Evolutionary conservation across 2,888 invertebrate genomes (phyloP).

Genomic region (Diplazon laetatorius): DNA sequence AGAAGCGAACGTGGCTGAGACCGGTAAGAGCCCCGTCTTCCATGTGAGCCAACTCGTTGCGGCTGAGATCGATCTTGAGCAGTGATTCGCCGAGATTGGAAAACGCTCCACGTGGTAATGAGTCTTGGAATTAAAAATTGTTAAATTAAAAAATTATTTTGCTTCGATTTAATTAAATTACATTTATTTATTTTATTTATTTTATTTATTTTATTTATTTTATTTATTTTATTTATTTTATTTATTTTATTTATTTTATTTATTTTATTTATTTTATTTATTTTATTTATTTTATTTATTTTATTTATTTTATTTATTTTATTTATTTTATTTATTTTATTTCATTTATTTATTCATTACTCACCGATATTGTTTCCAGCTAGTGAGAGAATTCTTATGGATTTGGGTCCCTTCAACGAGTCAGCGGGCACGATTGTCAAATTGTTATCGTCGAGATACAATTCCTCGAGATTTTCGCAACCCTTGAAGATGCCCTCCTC

Average conservation of each 20-base stretch:
- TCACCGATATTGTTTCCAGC: constrained; percentile 92
- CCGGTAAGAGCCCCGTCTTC: constrained; percentile 90
- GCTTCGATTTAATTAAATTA: background rate
- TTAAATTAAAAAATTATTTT: background rate
- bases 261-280: too few species aligned
- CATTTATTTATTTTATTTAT: too few species aligned
- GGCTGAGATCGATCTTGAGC: constrained; percentile 90
- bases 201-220: too few species aligned
- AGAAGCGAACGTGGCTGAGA: constrained; percentile 86
- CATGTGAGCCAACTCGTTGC: constrained; percentile 89
- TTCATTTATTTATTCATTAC: too few species aligned
- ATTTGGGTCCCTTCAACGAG: constrained; percentile 91
- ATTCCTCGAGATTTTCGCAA: constrained; percentile 90
- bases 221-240: too few species aligned
- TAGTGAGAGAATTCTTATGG: constrained; percentile 89
- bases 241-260: too few species aligned
- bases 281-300: too few species aligned
- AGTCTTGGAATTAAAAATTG: constrained; percentile 85
- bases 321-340: too few species aligned
- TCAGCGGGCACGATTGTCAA: constrained; percentile 89
- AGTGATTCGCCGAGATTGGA: constrained; percentile 83
- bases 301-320: too few species aligned
- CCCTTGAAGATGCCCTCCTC: constrained; percentile 95
- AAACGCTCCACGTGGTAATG: constrained; percentile 87
- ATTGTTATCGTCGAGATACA: constrained; percentile 92